Percentiles rank a stretch among this genome's conserved stretches.
phyloP scores from a whole-genome alignment of 1,140 invertebrate species.

The Cydia fagiglandana region DNA sequence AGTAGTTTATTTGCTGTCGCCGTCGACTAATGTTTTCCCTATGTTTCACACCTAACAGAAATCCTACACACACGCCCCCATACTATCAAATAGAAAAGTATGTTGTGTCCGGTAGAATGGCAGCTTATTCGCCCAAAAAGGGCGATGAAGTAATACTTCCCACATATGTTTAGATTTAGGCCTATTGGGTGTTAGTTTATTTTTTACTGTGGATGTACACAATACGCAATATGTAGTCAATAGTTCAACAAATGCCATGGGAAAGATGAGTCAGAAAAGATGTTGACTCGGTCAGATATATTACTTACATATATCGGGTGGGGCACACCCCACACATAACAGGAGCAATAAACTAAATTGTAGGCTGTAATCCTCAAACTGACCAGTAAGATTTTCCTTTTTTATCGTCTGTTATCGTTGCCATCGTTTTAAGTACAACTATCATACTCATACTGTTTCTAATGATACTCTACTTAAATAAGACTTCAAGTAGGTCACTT shows the following conservation, averaged over 20 bases:
- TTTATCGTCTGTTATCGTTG: too few species aligned
- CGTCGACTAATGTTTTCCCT: not conserved
- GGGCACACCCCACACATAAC: too few species aligned
- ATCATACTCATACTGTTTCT: not conserved
- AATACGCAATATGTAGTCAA: too few species aligned
- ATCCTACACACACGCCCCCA: constrained; percentile 7
- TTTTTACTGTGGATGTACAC: not conserved
- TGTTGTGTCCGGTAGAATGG: not conserved
- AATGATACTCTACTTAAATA: not conserved
- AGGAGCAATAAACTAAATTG: too few species aligned
- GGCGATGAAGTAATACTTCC: not conserved
- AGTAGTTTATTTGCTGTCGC: not conserved
- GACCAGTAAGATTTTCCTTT: too few species aligned
- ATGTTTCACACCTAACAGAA: not conserved
- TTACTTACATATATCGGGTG: too few species aligned
- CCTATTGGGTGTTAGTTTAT: not conserved
- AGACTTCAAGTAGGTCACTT: not conserved
- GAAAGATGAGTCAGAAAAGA: too few species aligned
- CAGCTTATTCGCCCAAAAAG: not conserved
- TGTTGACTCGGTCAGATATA: too few species aligned
- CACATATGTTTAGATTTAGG: not conserved
- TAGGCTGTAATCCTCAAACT: too few species aligned
- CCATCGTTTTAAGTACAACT: not conserved
- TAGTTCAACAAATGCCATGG: too few species aligned
- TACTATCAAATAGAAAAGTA: constrained; percentile 1